Conservation (phyloP, 2,797 vertebrate species). For the Halcyon badia region DNA sequence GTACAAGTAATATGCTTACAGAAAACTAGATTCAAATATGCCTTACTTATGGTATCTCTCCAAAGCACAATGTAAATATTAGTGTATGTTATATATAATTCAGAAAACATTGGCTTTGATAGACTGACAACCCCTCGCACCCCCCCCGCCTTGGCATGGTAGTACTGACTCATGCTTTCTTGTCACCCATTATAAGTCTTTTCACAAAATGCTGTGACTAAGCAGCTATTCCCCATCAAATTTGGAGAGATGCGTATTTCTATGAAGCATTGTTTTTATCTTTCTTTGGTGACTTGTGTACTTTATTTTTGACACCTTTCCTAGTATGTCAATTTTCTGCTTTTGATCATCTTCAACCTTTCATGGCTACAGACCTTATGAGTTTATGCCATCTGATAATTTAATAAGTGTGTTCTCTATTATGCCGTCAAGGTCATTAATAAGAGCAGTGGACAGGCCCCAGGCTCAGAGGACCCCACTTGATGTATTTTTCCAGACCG, state of each 20-base stretch:
- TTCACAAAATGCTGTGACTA: not conserved
- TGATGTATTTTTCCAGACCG: not conserved
- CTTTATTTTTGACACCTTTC: not conserved
- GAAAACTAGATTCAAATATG: not conserved
- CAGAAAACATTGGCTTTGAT: not conserved
- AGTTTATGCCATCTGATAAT: not conserved
- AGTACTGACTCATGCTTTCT: not conserved
- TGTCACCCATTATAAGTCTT: not conserved
- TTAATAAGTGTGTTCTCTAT: not conserved
- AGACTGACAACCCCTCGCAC: not conserved
- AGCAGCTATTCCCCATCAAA: not conserved
- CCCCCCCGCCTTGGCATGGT: no score
- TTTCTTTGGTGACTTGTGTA: not conserved
- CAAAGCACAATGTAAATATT: not conserved
- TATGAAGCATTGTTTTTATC: not conserved
- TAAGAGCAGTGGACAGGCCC: not conserved
- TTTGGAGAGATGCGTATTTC: not conserved
- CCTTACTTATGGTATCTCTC: not conserved
- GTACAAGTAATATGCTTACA: not conserved
- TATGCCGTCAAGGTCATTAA: not conserved
- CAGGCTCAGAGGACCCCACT: not conserved
- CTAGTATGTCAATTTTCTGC: fast-evolving
- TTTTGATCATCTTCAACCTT: not conserved
- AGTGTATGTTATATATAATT: not conserved
- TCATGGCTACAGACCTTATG: not conserved